Evolutionary conservation across 2,888 invertebrate genomes (phyloP).

Genomic region (Ormia ochracea): DNA sequence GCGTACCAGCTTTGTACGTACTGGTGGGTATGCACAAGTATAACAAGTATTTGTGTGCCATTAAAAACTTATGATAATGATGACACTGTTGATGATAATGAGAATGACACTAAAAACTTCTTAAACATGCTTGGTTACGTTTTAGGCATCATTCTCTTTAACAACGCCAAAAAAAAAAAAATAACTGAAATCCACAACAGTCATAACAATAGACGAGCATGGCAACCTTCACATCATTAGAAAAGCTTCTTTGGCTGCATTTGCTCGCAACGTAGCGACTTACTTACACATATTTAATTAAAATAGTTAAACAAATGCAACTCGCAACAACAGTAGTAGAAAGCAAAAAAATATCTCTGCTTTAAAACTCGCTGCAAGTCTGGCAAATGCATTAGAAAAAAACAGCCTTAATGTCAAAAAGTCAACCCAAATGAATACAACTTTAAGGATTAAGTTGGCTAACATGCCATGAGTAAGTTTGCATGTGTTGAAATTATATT

Average conservation of each 20-base stretch:
- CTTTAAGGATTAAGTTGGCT: slow-evolving; percentile 28
- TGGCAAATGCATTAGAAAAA: slow-evolving; percentile 45
- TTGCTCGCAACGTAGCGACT: slow-evolving; percentile 23
- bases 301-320: slow-evolving; percentile 26
- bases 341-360: no score
- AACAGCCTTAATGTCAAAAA: slow-evolving; percentile 56
- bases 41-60: slow-evolving; percentile 23
- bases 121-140: slow-evolving; percentile 28
- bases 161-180: not conserved
- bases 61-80: slow-evolving; percentile 54
- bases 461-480: not conserved
- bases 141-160: not conserved
- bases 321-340: not conserved
- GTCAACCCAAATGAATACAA: slow-evolving; percentile 59
- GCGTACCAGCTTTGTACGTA: no score
- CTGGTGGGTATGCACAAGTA: slow-evolving; percentile 26
- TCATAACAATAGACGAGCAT: slow-evolving; percentile 26
- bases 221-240: slow-evolving; percentile 50
- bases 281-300: not conserved
- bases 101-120: slow-evolving; percentile 52
- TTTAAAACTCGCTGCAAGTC: slow-evolving; percentile 12
- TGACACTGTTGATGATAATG: slow-evolving; percentile 54
- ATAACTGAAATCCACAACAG: no score
- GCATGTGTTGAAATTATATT: not conserved
- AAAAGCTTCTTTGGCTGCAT: slow-evolving; percentile 50